Evolutionary conservation across 2,113 vertebrate species (phyloP), one percentile per base, ranked within the genome.

Genomic region (Potamarius usumacintae): DNA sequence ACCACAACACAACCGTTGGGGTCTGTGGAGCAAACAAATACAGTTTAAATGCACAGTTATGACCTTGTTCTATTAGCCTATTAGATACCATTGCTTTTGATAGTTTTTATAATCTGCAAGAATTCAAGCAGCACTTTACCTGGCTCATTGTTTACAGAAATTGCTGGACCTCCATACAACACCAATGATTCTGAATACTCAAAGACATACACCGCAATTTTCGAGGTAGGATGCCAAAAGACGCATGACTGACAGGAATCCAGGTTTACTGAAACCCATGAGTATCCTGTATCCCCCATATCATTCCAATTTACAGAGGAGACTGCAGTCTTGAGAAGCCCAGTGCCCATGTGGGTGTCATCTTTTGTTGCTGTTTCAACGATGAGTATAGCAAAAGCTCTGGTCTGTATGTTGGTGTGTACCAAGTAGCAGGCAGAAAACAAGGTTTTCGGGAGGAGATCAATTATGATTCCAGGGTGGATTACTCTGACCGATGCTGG

Each of bases 181-280:
- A 22, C 48, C 2, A 0, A 0, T 0, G 22, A 2, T 0, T 0
- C 0, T 0, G 0, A 0, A 7, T 0, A 0, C 0, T 2, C 5
- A 88, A 84, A 0, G 7, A 82, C 67, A n/a, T 95, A 96, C 53
- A 95, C 94, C 0, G 84, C 93, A 86, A 96, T 94, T 5, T 11
- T 90, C 22, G 90, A 84, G 5, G 34, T 74, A 0, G 1, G 17
- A 85, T 95, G 95, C 94, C 94, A 96, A 77, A 95, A 55, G 22
- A 93, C 2, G 4, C 72, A 2, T 6, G 79, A 52, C 79, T 4
- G 9, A 0, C 0, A 0, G 9, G 0, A 0, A 0, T 0, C 0
- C 3, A 93, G 9, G 0, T 0, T 0, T 0, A 90, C 4, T 0
- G 0, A 0, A 0, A 57, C 62, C 0, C 89, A 93, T 25, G 90